These are phyloP conservation scores for Limosa lapponica DNA, from an alignment of 2,797 vertebrate species.

Conservation along the genomic window DNA sequence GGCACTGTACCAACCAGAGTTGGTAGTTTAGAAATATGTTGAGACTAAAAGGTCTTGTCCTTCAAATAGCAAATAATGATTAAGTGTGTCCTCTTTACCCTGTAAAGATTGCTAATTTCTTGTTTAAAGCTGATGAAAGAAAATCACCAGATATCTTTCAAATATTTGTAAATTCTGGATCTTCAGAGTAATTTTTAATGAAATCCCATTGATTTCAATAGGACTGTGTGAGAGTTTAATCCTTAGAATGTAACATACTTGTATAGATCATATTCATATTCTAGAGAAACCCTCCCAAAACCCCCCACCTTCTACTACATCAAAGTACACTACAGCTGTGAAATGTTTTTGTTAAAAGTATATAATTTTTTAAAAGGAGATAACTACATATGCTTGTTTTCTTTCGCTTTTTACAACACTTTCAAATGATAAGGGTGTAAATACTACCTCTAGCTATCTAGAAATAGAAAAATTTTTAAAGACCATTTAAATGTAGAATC, in stretches of 20 bases:
- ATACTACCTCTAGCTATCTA: not conserved
- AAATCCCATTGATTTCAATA: not conserved
- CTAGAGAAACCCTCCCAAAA: not conserved
- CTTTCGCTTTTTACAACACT: not conserved
- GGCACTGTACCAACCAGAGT: not conserved
- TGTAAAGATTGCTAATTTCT: not conserved
- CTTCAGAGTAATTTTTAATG: not conserved
- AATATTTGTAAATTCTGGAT: not conserved
- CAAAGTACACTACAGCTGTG: not conserved
- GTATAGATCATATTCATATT: not conserved
- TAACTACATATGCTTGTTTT: not conserved
- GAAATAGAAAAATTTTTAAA: not conserved
- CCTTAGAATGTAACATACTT: not conserved
- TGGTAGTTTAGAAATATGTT: not conserved
- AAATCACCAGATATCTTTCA: not conserved
- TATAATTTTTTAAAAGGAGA: not conserved
- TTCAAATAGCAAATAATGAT: not conserved
- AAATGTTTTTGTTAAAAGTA: not conserved
- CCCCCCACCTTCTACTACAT: not conserved
- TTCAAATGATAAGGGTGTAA: fast-evolving
- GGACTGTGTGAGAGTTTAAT: not conserved
- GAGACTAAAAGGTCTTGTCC: not conserved
- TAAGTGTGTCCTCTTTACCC: not conserved
- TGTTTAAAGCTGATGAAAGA: not conserved
- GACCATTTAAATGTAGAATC: not conserved